Percentiles rank a stretch among this genome's conserved stretches.
Conservation (phyloP, 2,113 vertebrate genomes). For the Zootoca vivipara region DNA sequence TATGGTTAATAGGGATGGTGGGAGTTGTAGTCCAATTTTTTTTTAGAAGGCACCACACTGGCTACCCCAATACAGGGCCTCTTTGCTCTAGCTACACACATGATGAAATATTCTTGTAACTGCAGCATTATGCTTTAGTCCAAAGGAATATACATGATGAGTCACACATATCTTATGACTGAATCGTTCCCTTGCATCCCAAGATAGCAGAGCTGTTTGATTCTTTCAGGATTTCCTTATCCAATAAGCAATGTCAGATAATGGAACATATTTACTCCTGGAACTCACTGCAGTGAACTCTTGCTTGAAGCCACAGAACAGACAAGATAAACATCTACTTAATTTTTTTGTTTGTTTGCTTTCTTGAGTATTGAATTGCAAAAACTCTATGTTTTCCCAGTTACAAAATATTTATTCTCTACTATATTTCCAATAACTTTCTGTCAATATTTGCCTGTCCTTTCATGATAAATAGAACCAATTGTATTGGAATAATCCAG, state of each 20-base stretch:
- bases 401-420: neutral
- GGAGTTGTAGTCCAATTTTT: no score
- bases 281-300: neutral
- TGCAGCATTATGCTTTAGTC: neutral
- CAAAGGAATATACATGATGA: neutral
- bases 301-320: neutral
- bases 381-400: neutral
- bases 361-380: neutral
- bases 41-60: no score
- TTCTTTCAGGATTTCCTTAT: neutral
- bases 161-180: neutral
- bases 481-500: neutral
- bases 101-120: neutral
- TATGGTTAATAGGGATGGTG: no score
- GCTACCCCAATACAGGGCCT: no score
- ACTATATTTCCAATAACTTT: neutral
- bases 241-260: neutral
- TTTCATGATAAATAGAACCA: neutral
- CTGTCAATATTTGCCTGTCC: neutral
- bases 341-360: neutral
- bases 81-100: neutral
- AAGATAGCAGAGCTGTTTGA: neutral
- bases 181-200: neutral
- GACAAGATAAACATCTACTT: neutral
- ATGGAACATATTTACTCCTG: slow-evolving; percentile 3